phyloP scores from a whole-genome alignment of 1,140 invertebrate genomes.

The Drosophila aff. region DNA sequence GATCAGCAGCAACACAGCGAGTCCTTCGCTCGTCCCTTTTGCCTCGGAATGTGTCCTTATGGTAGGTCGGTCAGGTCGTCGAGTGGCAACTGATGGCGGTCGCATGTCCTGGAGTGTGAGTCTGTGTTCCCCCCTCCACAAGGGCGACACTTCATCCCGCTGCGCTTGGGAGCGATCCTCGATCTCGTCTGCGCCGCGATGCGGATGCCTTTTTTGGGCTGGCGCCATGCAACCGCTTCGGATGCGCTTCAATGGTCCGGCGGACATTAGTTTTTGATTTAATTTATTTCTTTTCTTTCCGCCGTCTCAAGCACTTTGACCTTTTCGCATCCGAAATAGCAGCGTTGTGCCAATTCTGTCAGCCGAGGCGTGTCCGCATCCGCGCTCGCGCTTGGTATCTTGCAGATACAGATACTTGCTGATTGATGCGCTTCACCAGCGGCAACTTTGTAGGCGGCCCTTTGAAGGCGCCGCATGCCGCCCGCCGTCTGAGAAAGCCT shows the following conservation, averaged over 20 bases:
- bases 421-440: constrained; percentile 75
- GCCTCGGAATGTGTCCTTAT: constrained; percentile 17
- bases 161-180: constrained; percentile 29
- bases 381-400: constrained; percentile 44
- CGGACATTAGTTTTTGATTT: constrained; percentile 40
- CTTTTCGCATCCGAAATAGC: constrained; percentile 71
- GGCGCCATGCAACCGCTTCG: constrained; percentile 55
- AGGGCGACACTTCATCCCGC: constrained; percentile 64
- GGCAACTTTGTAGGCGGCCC: constrained; percentile 62
- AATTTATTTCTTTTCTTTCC: constrained; percentile 39
- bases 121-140: neutral
- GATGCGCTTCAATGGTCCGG: constrained; percentile 46
- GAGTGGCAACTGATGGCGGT: constrained; percentile 72
- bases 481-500: constrained; percentile 7
- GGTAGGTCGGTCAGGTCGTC: constrained; percentile 20
- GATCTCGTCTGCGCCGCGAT: constrained; percentile 9
- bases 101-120: constrained; percentile 50
- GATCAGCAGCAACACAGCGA: constrained; percentile 35
- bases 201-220: constrained; percentile 59
- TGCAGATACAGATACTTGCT: constrained; percentile 51
- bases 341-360: constrained; percentile 79
- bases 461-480: constrained; percentile 69
- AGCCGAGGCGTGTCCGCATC: constrained; percentile 43
- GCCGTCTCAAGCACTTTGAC: constrained; percentile 65
- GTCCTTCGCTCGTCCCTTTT: constrained; percentile 43